phyloP scores from a whole-genome alignment of 1,140 invertebrate species.

The Phortica variegata region DNA sequence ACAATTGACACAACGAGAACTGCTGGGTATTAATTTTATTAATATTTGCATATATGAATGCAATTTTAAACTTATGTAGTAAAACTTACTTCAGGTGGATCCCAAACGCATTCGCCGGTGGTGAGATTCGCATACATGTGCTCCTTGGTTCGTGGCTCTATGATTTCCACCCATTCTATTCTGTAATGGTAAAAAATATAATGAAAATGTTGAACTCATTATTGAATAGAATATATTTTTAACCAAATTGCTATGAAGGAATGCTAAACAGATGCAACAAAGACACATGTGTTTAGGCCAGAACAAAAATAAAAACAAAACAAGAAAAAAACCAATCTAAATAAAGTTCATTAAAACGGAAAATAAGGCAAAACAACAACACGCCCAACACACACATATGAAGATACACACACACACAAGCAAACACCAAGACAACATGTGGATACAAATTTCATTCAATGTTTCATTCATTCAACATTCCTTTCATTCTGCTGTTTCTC shows the following conservation, averaged over 20 bases:
- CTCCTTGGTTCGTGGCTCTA: slow-evolving; percentile 95
- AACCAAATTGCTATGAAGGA: neutral
- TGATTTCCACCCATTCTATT: slow-evolving; percentile 96
- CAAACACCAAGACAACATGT: slow-evolving; percentile 4
- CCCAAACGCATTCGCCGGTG: slow-evolving; percentile 97
- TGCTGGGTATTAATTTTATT: too few relatives aligned
- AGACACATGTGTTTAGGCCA: slow-evolving; percentile 26
- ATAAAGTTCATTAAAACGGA: neutral
- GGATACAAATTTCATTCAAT: slow-evolving; percentile 35
- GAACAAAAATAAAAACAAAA: too few relatives aligned
- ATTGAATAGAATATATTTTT: neutral
- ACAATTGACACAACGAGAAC: too few relatives aligned
- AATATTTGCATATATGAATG: too few relatives aligned
- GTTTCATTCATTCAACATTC: slow-evolving; percentile 31
- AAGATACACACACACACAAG: slow-evolving; percentile 16
- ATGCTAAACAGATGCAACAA: slow-evolving; percentile 31
- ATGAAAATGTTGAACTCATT: neutral
- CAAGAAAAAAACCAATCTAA: slow-evolving; percentile 8
- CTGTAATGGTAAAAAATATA: slow-evolving; percentile 30
- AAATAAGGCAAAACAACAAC: too few relatives aligned
- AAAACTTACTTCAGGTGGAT: slow-evolving; percentile 75
- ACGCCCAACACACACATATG: slow-evolving; percentile 5
- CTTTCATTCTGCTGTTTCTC: slow-evolving; percentile 19
- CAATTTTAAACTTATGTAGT: neutral
- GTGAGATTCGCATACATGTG: slow-evolving; percentile 98